These are phyloP conservation scores for Dissostichus mawsoni DNA, from an alignment of 2,113 vertebrate genomes.

Conservation along the genomic window DNA sequence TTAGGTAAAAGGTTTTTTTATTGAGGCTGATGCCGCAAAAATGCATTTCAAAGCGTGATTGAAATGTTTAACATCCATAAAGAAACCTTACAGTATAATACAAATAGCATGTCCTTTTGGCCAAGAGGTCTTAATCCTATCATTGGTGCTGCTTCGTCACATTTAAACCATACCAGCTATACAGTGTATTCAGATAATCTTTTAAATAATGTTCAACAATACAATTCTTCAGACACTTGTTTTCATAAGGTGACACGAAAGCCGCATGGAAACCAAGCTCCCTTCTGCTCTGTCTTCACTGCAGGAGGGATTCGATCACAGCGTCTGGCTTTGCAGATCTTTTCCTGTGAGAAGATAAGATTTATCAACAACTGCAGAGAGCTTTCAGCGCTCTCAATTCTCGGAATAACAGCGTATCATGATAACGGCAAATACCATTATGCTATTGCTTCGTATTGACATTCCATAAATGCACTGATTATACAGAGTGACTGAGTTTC, in stretches of 20 bases:
- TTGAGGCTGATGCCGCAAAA: constrained; percentile 2
- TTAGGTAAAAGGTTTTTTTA: neutral
- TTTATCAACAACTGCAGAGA: constrained; percentile 41
- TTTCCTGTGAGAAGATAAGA: constrained; percentile 88
- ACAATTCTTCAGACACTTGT: constrained; percentile 32
- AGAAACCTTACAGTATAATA: constrained; percentile 21
- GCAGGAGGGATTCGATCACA: constrained; percentile 94
- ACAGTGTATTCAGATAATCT: constrained; percentile 58
- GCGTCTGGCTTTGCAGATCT: constrained; percentile 93
- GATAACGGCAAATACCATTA: constrained; percentile 8
- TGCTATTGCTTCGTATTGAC: neutral
- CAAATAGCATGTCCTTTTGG: constrained; percentile 22
- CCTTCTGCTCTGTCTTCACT: constrained; percentile 79
- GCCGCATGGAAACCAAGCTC: constrained; percentile 4
- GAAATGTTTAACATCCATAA: constrained; percentile 19
- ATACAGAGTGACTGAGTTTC: neutral
- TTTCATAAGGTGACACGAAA: constrained; percentile 19
- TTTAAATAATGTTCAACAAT: constrained; percentile 52
- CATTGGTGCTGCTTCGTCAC: constrained; percentile 38
- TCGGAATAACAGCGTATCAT: constrained; percentile 53
- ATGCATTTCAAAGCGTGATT: constrained; percentile 24
- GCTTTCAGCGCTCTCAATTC: constrained; percentile 40
- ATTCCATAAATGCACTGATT: neutral
- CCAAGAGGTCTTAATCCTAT: constrained; percentile 30
- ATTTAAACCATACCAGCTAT: constrained; percentile 47